phyloP scores from a whole-genome alignment of 2,888 invertebrate genomes.

The Calameuta filiformis region DNA sequence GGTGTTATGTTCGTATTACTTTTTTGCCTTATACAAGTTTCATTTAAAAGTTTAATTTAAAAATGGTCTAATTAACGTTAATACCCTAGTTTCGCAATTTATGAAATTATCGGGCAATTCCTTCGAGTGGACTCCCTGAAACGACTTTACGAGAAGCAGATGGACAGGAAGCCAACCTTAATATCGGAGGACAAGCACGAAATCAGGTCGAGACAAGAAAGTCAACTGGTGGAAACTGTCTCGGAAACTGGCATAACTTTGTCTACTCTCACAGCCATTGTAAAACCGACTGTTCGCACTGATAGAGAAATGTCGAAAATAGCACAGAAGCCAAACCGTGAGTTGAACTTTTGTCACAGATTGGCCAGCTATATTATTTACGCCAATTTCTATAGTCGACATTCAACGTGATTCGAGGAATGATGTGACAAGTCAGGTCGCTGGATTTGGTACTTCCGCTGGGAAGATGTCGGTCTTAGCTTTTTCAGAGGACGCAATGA shows the following conservation, averaged over 20 bases:
- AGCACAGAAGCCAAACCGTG: not conserved
- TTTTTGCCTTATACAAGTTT: not conserved
- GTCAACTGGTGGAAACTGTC: not conserved
- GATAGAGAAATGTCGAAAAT: not conserved
- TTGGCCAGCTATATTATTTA: not conserved
- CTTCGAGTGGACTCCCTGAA: not conserved
- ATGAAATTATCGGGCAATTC: not conserved
- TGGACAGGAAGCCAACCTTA: not conserved
- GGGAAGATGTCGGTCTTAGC: conserved; percentile 10
- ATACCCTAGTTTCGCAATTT: not conserved
- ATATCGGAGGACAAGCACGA: not conserved
- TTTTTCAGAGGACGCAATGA: not conserved
- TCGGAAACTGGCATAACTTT: not conserved
- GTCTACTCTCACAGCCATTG: not conserved
- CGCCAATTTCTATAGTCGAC: not conserved
- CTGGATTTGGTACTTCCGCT: not conserved
- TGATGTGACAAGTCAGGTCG: not conserved
- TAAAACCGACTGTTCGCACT: not conserved
- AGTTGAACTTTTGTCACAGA: not conserved
- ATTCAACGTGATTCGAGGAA: not conserved
- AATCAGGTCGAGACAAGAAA: not conserved
- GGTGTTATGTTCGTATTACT: conserved; percentile 16
- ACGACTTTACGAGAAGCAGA: not conserved
- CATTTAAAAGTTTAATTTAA: not conserved
- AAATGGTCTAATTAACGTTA: not conserved